Evolutionary conservation across 2,888 invertebrate genomes (phyloP).

Genomic region (Acrobasis suavella): DNA sequence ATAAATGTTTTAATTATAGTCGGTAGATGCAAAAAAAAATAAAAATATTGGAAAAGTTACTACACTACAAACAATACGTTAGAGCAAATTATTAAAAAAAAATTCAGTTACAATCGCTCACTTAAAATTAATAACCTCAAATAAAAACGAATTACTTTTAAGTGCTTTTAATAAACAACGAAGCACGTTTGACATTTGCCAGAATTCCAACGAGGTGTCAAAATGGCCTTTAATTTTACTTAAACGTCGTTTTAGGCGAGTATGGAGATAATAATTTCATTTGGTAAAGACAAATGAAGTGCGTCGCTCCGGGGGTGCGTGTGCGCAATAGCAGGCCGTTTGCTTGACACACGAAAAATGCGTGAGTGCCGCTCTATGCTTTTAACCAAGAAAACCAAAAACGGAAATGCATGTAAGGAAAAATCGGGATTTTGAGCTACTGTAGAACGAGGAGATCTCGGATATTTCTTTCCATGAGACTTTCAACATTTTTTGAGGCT

Average conservation of each 20-base stretch:
- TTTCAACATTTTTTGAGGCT: too few species aligned
- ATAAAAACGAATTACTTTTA: not conserved
- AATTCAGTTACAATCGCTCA: slow-evolving; percentile 18
- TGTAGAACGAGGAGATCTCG: too few species aligned
- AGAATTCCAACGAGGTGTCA: slow-evolving; percentile 37
- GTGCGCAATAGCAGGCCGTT: not conserved
- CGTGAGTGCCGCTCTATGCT: not conserved
- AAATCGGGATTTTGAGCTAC: too few species aligned
- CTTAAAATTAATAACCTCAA: slow-evolving; percentile 11
- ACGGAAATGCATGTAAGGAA: slow-evolving; percentile 7
- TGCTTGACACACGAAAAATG: not conserved
- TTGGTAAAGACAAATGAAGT: slow-evolving; percentile 50
- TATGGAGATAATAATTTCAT: slow-evolving; percentile 44
- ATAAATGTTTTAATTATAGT: too few species aligned
- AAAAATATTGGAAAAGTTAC: too few species aligned
- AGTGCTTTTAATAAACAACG: not conserved
- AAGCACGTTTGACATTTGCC: slow-evolving; percentile 11
- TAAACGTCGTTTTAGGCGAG: slow-evolving; percentile 44
- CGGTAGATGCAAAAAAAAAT: too few species aligned
- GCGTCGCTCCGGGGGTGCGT: slow-evolving; percentile 34
- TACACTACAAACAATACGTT: too few species aligned
- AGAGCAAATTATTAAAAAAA: not conserved
- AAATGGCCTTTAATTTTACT: slow-evolving; percentile 30
- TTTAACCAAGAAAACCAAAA: slow-evolving; percentile 1
- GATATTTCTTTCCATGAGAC: too few species aligned